phyloP scores from a whole-genome alignment of 1,140 invertebrate genomes.

The Zaprionus taronus region DNA sequence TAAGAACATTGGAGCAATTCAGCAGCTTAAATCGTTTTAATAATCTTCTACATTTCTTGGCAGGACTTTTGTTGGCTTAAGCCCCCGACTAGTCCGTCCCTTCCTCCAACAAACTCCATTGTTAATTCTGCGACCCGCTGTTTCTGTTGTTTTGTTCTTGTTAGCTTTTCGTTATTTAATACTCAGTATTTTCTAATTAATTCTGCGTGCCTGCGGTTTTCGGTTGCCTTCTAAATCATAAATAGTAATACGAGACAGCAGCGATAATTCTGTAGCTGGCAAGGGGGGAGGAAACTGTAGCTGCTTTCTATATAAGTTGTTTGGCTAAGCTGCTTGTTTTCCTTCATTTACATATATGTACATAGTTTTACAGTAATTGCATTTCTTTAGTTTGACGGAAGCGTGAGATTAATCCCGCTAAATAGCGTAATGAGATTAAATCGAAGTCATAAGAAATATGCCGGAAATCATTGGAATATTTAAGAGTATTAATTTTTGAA shows the following conservation, averaged over 20 bases:
- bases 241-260: constrained; percentile 60
- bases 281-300: constrained; percentile 25
- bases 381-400: not conserved
- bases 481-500: too few relatives aligned
- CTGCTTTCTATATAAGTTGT: constrained; percentile 25
- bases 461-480: too few relatives aligned
- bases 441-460: not conserved
- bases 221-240: constrained; percentile 44
- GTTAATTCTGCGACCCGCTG: constrained; percentile 43
- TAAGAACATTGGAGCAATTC: constrained; percentile 56
- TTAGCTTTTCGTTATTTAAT: constrained; percentile 54
- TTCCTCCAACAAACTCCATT: constrained; percentile 21
- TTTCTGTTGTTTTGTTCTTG: constrained; percentile 18
- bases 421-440: not conserved
- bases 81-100: constrained; percentile 5
- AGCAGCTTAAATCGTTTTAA: constrained; percentile 75
- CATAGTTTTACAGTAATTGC: not conserved
- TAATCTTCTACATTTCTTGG: constrained; percentile 52
- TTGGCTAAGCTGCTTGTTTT: not conserved
- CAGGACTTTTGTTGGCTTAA: constrained; percentile 48
- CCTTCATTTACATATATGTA: not conserved
- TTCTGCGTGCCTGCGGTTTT: constrained; percentile 59
- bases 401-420: constrained; percentile 1
- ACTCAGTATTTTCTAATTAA: constrained; percentile 70
- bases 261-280: constrained; percentile 40